Percentiles rank a stretch among this genome's conserved stretches.
phyloP scores from a whole-genome alignment of 2,888 invertebrate genomes.

The Pemphredon lugubris region DNA sequence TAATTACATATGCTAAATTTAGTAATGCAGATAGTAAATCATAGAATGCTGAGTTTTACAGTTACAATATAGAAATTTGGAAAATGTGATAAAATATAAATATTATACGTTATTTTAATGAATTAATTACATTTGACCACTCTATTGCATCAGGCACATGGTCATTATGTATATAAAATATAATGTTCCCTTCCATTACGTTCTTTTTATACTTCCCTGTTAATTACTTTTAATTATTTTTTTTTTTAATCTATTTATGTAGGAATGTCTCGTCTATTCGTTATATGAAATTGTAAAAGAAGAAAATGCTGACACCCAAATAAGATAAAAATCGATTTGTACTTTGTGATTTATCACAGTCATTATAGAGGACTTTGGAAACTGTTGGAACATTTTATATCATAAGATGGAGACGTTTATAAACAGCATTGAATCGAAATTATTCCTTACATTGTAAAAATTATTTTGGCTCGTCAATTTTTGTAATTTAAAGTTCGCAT shows the following conservation, averaged over 20 bases:
- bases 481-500: too few relatives aligned
- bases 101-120: constrained; percentile 37
- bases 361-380: too few relatives aligned
- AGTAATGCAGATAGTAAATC: constrained; percentile 20
- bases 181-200: constrained; percentile 32
- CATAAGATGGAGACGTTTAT: too few relatives aligned
- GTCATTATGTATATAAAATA: constrained; percentile 45
- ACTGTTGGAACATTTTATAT: too few relatives aligned
- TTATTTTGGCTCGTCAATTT: too few relatives aligned
- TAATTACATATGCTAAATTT: constrained; percentile 21
- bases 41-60: constrained; percentile 26
- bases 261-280: constrained; percentile 4
- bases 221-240: constrained; percentile 29
- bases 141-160: constrained; percentile 18
- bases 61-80: constrained; percentile 28
- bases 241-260: constrained; percentile 21
- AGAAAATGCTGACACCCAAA: background rate
- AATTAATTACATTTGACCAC: constrained; percentile 27
- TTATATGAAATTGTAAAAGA: background rate
- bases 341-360: background rate
- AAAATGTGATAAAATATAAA: constrained; percentile 51
- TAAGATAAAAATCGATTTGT: background rate
- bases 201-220: constrained; percentile 36
- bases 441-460: too few relatives aligned
- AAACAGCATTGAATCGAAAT: too few relatives aligned